Conservation (phyloP, 2,113 vertebrate genomes). For the Ranitomeya variabilis region DNA sequence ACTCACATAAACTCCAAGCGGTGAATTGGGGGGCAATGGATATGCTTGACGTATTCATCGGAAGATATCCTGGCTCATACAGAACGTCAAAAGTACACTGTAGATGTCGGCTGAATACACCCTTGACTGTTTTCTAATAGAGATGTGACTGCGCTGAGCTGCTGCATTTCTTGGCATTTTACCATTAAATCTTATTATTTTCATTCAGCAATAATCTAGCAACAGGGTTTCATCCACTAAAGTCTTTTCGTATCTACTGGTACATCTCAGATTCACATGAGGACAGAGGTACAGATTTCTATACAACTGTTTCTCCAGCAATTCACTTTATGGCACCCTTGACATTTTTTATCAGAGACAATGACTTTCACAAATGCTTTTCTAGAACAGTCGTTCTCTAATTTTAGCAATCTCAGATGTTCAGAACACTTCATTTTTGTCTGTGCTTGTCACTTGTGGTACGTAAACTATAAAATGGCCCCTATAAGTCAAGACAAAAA, state of each 20-base stretch:
- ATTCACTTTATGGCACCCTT: not conserved
- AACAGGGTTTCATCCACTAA: not conserved
- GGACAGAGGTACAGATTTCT: not conserved
- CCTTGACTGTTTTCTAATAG: no score
- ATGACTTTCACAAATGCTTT: not conserved
- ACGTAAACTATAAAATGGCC: not conserved
- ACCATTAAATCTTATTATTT: not conserved
- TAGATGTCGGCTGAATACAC: no score
- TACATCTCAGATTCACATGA: not conserved
- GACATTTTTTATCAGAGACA: not conserved
- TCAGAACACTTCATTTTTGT: not conserved
- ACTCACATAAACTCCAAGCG: no score
- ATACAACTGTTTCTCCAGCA: not conserved
- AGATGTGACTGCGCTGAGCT: not conserved
- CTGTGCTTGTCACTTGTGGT: not conserved
- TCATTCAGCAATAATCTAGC: not conserved
- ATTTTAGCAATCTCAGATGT: not conserved
- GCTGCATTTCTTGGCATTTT: not conserved
- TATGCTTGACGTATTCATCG: no score
- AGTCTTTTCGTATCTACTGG: not conserved
- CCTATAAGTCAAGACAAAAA: not conserved
- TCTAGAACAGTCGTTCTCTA: not conserved
- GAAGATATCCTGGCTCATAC: no score
- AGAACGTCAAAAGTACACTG: no score
- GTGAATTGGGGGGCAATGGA: no score